Base-by-base conservation (phyloP, 1,140 invertebrate genomes). In the Hirudo medicinalis region DNA sequence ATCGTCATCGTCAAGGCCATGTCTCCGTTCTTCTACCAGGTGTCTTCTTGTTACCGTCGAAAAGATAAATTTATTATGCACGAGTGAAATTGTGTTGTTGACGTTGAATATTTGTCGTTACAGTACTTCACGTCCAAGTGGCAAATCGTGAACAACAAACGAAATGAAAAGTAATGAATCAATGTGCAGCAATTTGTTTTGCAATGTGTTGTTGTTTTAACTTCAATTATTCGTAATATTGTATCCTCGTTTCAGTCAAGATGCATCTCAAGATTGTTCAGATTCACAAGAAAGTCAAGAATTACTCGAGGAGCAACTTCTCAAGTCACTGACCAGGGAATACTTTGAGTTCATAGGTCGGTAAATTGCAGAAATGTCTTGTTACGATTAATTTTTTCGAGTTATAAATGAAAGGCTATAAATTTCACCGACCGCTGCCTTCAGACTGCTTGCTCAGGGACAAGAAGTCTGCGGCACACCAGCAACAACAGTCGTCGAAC, bases 261-360 rank as follows among this genome's bases (percentile, higher is more conserved):
- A 43, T 36, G 43, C 60, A 54, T 74, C 75, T 71, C 89, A 91
- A 72, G 79, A 82, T 20, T 75, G 76, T 11, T 40, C 67, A 15
- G 87, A 89, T 67, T 87, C 88, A 76, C 87, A 87, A 19, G 90
- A 93, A 77, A 87, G 89, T 19, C 89, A 85, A 79, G 91, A 94
- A 82, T 87, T 94, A 1, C 82, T 94, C 0, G 90, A 93, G 77
- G 91, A 94, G 78, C 91, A 92, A 83, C 82, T 94, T 5, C 90
- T 91, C 71, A 83, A 91, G 63, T 88, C 90, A 71, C 80, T 93
- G n/a, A 91, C 90, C 0, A 84, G 90, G 73, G 91, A 94, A 80
- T 91, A 93, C 78, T 79, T 94, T 9, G 90, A 92, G 74, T 86
- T 92, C 0, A 78, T 94, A 67, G 76, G 80, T 81, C 76, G 71